Percentiles rank a stretch among this genome's conserved stretches.
These are phyloP conservation scores for Cheilosia grossa DNA, from an alignment of 2,888 invertebrate genomes.

Conservation along the genomic window DNA sequence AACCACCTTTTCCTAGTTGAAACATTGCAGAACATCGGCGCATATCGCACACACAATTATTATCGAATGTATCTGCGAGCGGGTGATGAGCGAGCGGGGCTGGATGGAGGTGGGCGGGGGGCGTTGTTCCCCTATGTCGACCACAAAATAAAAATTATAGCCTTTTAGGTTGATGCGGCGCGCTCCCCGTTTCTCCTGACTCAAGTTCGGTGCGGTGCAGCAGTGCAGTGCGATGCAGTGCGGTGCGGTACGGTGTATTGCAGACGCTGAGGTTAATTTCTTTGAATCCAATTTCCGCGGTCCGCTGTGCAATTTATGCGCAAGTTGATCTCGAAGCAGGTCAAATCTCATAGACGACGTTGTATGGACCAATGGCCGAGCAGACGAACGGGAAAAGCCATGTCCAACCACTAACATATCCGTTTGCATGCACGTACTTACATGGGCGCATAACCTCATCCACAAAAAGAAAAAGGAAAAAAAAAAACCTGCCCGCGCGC, in stretches of 20 bases:
- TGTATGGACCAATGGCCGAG: constrained; percentile 26
- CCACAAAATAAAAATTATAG: constrained; percentile 74
- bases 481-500: constrained; percentile 45
- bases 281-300: constrained; percentile 75
- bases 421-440: constrained; percentile 73
- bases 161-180: constrained; percentile 54
- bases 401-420: constrained; percentile 68
- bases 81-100: constrained; percentile 12
- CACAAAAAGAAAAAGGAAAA: constrained; percentile 1
- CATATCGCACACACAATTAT: constrained; percentile 74
- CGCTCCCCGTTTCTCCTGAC: constrained; percentile 1
- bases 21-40: constrained; percentile 70
- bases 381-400: constrained; percentile 54
- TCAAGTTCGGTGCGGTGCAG: constrained; percentile 8
- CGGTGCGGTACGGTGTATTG: constrained; percentile 25
- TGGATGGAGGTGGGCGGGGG: constrained; percentile 37
- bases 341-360: constrained; percentile 70
- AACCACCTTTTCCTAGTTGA: constrained; percentile 72
- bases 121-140: constrained; percentile 71
- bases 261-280: constrained; percentile 74
- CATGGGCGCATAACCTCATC: constrained; percentile 71
- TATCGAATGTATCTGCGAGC: constrained; percentile 60
- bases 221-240: constrained; percentile 8
- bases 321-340: constrained; percentile 75
- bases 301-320: constrained; percentile 75